Base-by-base conservation (phyloP, 2,888 invertebrate species). In the Rotaria macrura region DNA sequence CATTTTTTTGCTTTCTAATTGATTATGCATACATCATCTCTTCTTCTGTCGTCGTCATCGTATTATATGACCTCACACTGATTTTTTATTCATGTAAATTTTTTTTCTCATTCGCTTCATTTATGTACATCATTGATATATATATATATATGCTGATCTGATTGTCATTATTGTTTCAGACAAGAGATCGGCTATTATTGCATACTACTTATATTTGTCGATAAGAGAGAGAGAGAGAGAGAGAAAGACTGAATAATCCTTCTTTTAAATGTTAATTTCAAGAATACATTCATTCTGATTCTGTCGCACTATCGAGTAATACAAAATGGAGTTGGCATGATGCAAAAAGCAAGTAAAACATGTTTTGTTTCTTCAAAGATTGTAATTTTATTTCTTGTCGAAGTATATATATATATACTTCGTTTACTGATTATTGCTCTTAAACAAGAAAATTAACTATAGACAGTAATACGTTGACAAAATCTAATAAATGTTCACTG, bases 61-160 rank as follows among this genome's bases (percentile, higher is more conserved):
- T 20, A 43, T 79, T 79, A 43, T 43, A 79, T 43, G 43, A 43
- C 25, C 23, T 79, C 40, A 79, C 40, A 43, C 43, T 43, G 79
- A 79, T 79, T 79, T 79, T 79, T 79, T 79, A 79, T 79, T 79
- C 79, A 79, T 79, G 79, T 79, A 79, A 79, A 79, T 79, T 79
- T 79, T 65, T n/a, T 79, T 43, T 38, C 38, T 38, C 40, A 20
- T 29, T 34, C 34, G 54, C 9, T 54, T 54, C 9, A 25, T 20
- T 54, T 57, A 29, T 29, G 12, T 34, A 65, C 65, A 65, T 65
- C 65, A 34, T 34, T 29, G 29, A 20, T 17, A 65, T 65, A 65
- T 54, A 54, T 38, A 54, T 38, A 65, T 17, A 65, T 34, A 65
- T 65, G 29, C 34, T 65, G 29, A 65, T 65, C 34, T 65, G 65